Evolutionary conservation across 2,888 invertebrate species (phyloP), one percentile per base, ranked within the genome.

Genomic region (Hydraecia micacea): DNA sequence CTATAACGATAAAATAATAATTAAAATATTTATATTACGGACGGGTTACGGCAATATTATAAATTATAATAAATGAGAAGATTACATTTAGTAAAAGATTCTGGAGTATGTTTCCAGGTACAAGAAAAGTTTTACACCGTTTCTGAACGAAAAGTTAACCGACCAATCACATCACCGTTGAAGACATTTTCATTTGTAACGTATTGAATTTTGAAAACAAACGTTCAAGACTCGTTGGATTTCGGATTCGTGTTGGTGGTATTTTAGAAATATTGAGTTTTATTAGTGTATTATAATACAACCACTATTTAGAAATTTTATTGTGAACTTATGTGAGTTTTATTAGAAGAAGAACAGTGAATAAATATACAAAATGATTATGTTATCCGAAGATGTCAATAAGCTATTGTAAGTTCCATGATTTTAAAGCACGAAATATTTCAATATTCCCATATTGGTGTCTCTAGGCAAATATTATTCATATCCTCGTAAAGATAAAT

Each of bases 391-490:
- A 86, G 94, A 96, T 82, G 93, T 95, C 83, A 92, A 92, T 80
- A 92, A 92, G 88, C 91, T 95, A 78, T 96, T 96, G 96, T 96
- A 93, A 96, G 96, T 96, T 76, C 72, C 42, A 65, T 55, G 15
- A 52, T 70, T 76, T 66, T 63, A 67, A 6, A 58, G n/a, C 67
- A 83, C 28, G 60, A 70, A 39, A 1, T 25, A 66, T 60, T 67
- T 4, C 4, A 55, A 28, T 70, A 36, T 13, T 42, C 39, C n/a
- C 39, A 15, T 28, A 15, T 18, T 7, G 32, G 28, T 36, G 15
- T 63, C 28, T 66, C 13, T 6, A 13, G 4, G 15, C 60, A 62
- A 52, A 42, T 46, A 67, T 46, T 68, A 28, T 36, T 36, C 25
- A 49, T 25, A 18, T 9, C 21, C 6, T 60, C 18, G 0, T 65